Evolutionary conservation across 1,140 invertebrate species (phyloP).

Genomic region (Acromyrmex charruanus): DNA sequence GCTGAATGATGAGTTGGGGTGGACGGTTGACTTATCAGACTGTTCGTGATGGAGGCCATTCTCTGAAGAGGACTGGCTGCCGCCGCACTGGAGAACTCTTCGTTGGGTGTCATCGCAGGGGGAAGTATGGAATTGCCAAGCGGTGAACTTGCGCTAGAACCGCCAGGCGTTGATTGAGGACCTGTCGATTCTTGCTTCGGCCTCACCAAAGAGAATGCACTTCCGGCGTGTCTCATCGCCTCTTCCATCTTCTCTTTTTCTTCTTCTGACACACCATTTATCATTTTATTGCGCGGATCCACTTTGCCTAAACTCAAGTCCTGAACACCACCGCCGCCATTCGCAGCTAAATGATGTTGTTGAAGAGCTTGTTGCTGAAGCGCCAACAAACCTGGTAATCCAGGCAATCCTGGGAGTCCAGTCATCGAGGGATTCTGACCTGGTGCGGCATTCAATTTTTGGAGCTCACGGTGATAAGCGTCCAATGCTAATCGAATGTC

Average conservation of each 20-base stretch:
- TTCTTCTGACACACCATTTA: constrained; percentile 90
- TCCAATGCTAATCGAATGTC: constrained; percentile 96
- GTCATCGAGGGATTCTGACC: constrained; percentile 88
- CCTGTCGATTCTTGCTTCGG: constrained; percentile 92
- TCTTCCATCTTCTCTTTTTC: constrained; percentile 90
- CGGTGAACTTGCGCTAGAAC: constrained; percentile 91
- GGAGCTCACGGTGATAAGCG: constrained; percentile 96
- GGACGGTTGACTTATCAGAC: constrained; percentile 96
- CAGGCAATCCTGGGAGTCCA: constrained; percentile 87
- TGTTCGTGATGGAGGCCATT: constrained; percentile 99
- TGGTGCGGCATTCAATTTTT: constrained; percentile 92
- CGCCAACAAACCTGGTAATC: constrained; percentile 90
- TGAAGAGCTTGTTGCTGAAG: constrained; percentile 92
- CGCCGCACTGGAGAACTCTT: constrained; percentile 92
- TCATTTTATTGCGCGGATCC: constrained; percentile 88
- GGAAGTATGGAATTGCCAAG: constrained; percentile 94
- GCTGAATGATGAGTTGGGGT: constrained; percentile 93
- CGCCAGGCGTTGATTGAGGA: constrained; percentile 88
- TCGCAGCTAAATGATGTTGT: constrained; percentile 87
- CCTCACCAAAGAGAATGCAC: constrained; percentile 94
- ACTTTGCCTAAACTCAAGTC: constrained; percentile 95
- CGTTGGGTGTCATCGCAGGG: constrained; percentile 91
- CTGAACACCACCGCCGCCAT: constrained; percentile 90
- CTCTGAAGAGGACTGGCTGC: constrained; percentile 97
- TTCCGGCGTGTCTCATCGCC: constrained; percentile 92